A percentile compares a stretch with the other conserved stretches of the same genome.
Evolutionary conservation across 2,797 vertebrate genomes (phyloP).

Genomic region (Hippoglossus hippoglossus): DNA sequence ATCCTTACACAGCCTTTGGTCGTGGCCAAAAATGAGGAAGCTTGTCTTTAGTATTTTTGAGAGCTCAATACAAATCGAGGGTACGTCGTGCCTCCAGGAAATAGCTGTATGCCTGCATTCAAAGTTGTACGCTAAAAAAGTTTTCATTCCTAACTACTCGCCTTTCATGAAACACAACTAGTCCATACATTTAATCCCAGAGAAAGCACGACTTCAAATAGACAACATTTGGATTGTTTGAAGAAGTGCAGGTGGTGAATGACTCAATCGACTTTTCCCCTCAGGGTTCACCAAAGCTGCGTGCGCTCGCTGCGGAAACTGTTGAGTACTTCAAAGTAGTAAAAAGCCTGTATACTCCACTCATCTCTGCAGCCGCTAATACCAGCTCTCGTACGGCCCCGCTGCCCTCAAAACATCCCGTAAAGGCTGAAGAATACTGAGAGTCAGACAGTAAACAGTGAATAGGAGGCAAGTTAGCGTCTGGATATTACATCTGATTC

Average conservation of each 20-base stretch:
- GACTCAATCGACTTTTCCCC: not conserved
- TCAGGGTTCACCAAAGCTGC: not conserved
- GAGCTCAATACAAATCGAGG: too few relatives aligned
- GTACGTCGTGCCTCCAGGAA: not conserved
- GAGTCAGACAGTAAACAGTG: not conserved
- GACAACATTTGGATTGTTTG: too few relatives aligned
- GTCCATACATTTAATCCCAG: not conserved
- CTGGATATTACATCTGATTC: too few relatives aligned
- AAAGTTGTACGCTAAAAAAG: not conserved
- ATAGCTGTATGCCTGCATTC: not conserved
- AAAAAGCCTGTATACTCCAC: not conserved
- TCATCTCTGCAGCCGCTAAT: not conserved
- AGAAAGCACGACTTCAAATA: not conserved
- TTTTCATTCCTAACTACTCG: not conserved
- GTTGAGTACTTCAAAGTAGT: not conserved
- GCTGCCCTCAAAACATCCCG: not conserved
- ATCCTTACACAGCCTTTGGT: too few relatives aligned
- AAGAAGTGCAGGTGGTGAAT: not conserved
- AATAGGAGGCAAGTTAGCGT: not conserved
- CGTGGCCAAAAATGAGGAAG: too few relatives aligned
- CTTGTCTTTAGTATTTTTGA: too few relatives aligned
- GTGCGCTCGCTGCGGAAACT: not conserved
- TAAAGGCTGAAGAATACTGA: not conserved
- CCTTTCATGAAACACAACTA: not conserved
- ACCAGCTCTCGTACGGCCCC: not conserved